Conservation (phyloP, 2,113 vertebrate genomes). For the Carassius gibelio region DNA sequence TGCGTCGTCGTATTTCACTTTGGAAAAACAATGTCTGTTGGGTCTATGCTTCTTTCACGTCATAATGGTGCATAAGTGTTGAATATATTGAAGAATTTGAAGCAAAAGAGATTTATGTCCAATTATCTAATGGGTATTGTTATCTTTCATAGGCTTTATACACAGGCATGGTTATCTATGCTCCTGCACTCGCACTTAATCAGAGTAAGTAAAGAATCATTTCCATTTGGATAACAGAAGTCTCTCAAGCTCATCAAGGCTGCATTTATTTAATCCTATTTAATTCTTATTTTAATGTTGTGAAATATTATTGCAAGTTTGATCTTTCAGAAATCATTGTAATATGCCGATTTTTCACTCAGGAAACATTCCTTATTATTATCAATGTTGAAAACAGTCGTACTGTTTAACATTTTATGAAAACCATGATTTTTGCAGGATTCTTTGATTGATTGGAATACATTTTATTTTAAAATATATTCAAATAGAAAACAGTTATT, state of each 20-base stretch:
- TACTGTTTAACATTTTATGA: background rate
- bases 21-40: conserved; percentile 42
- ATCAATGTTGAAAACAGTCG: background rate
- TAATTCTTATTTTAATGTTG: background rate
- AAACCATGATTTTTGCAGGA: too few relatives aligned
- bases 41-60: conserved; percentile 3
- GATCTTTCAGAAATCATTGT: background rate
- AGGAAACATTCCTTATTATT: background rate
- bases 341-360: background rate
- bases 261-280: background rate
- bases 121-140: conserved; percentile 69
- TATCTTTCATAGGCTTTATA: conserved; percentile 72
- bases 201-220: conserved; percentile 73
- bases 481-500: too few relatives aligned
- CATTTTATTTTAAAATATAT: too few relatives aligned
- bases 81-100: conserved; percentile 31
- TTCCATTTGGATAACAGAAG: background rate
- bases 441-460: too few relatives aligned
- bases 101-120: conserved; percentile 36
- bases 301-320: background rate
- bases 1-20: background rate
- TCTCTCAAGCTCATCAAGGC: background rate
- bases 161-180: conserved; percentile 81
- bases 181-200: conserved; percentile 81
- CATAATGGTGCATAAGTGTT: conserved; percentile 26